phyloP scores from a whole-genome alignment of 2,113 vertebrate species.

The Peromyscus polionotus region DNA sequence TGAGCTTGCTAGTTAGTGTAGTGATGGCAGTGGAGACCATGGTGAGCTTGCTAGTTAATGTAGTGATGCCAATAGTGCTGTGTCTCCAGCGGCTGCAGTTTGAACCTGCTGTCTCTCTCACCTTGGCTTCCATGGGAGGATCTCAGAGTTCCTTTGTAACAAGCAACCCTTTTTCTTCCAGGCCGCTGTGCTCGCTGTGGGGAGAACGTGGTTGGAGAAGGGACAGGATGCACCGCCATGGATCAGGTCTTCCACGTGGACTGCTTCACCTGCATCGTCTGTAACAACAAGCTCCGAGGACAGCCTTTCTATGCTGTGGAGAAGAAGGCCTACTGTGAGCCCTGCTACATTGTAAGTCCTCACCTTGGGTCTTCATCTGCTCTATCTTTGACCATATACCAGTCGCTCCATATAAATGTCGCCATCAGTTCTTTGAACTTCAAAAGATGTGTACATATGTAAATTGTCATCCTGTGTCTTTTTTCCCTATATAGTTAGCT shows the following conservation, averaged over 20 bases:
- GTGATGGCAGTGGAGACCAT: rapidly evolving
- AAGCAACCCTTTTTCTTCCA: conserved; percentile 76
- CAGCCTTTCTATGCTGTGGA: conserved; percentile 98
- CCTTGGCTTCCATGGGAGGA: neutral
- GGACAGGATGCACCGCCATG: conserved; percentile 98
- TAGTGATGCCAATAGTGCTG: rapidly evolving
- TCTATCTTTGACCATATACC: neutral
- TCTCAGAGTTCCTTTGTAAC: neutral
- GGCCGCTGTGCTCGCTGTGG: conserved; percentile 97
- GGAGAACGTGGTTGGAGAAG: conserved; percentile 97
- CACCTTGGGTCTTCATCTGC: neutral
- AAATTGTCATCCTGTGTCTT: neutral
- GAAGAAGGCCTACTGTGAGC: conserved; percentile 98
- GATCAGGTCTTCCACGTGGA: conserved; percentile 98
- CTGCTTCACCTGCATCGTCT: conserved; percentile 97
- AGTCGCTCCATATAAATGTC: neutral
- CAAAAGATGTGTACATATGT: neutral
- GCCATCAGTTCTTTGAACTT: neutral
- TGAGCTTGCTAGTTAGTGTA: neutral
- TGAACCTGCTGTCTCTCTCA: rapidly evolving
- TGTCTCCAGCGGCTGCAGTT: too few species aligned
- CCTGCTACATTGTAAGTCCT: conserved; percentile 98
- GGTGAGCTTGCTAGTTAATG: rapidly evolving
- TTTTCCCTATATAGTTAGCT: neutral
- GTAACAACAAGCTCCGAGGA: conserved; percentile 94